A percentile compares a stretch with the other conserved stretches of the same genome.
Conservation (phyloP, 2,797 vertebrate genomes). For the Denticeps clupeoides region DNA sequence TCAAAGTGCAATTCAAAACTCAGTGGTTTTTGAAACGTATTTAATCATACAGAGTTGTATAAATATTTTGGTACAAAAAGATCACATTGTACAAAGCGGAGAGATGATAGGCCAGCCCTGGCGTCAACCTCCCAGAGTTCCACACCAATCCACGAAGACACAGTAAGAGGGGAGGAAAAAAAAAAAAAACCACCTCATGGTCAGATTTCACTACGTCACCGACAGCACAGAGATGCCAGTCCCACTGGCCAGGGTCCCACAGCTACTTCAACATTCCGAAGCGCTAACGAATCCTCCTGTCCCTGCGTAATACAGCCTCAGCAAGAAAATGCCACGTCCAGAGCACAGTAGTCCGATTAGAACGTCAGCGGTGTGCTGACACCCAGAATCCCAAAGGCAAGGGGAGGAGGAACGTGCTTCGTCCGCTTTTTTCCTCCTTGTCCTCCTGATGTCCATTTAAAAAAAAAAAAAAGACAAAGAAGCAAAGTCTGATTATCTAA, state of each 20-base stretch:
- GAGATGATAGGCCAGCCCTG: slow-evolving; percentile 31
- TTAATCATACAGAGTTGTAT: slow-evolving; percentile 83
- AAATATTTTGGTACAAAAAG: slow-evolving; percentile 96
- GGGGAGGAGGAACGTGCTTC: too few species aligned
- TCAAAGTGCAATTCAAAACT: too few species aligned
- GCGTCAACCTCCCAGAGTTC: neutral
- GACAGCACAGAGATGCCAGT: slow-evolving; percentile 43
- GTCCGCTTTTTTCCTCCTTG: too few species aligned
- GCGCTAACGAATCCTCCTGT: neutral
- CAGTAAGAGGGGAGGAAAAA: neutral
- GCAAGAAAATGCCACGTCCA: too few species aligned
- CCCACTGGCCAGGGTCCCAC: slow-evolving; percentile 37
- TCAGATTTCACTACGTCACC: slow-evolving; percentile 53
- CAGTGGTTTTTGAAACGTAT: slow-evolving; percentile 54
- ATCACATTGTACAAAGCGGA: slow-evolving; percentile 86
- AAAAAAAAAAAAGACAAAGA: too few species aligned
- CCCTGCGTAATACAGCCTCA: too few species aligned
- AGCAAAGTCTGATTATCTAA: too few species aligned
- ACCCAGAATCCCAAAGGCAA: too few species aligned
- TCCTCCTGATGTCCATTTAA: too few species aligned
- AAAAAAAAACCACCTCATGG: slow-evolving; percentile 28
- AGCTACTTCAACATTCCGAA: slow-evolving; percentile 54
- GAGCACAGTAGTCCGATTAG: too few species aligned
- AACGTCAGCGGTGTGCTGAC: too few species aligned
- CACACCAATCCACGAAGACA: too few species aligned